Base-by-base conservation (phyloP, 2,113 vertebrate species). In the Hippocampus abdominalis region DNA sequence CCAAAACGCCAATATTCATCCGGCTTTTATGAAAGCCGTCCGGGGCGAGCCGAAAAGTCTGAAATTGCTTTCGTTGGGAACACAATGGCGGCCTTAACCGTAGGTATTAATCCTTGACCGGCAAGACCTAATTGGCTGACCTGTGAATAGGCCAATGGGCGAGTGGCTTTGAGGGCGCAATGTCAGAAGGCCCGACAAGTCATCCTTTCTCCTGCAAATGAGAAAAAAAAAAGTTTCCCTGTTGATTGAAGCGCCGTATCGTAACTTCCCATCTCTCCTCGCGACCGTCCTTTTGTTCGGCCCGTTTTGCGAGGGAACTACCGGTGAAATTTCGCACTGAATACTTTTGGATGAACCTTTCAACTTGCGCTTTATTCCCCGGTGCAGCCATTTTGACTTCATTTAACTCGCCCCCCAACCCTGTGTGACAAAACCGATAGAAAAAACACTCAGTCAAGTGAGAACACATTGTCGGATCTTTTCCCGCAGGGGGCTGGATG, bases 81-180 rank as follows among this genome's bases (percentile, higher is more conserved):
- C 86, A 90, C 90, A 92, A 92, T 91, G 71, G 86, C 73, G 65
- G 85, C 88, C 86, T 89, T 92, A 88, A 90, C 83, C 82, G 76
- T 81, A 88, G 80, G 88, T 89, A 91, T 89, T 90, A 91, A 91
- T 90, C 86, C 86, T 88, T 87, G 90, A 89, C 81, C 74, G 86
- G 81, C 68, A 18, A 67, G 75, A 86, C 81, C 83, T 90, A 91
- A 92, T 91, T 91, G 90, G 79, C 86, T 88, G 78, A 70, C 74
- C 70, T 48, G 68, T 87, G 85, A 88, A 86, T 87, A 81, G 88
- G 76, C 75, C 68, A 57, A 79, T 77, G 84, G 77, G 76, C 70
- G 78, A 79, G 68, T 83, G 76, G 74, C 76, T 88, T 74, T 78
- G 61, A 73, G 82, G 71, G 81, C 51, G 70, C 74, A 68, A 83